Base-by-base conservation (phyloP, 2,888 invertebrate genomes). In the Cylindroiulus punctatus region DNA sequence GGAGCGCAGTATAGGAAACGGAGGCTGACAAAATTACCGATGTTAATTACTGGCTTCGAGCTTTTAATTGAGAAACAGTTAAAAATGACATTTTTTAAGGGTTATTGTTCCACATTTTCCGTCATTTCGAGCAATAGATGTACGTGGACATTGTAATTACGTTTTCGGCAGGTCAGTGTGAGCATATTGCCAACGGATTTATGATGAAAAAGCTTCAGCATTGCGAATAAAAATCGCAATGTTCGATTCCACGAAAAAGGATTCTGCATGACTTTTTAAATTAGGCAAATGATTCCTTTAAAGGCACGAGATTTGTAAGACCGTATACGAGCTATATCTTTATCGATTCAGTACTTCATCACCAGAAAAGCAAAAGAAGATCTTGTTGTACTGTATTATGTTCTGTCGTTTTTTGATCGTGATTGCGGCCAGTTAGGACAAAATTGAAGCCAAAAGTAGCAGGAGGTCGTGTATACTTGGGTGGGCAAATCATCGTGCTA, bases 51-150 rank as follows among this genome's bases (percentile, higher is more conserved):
- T 26, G 65, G 65, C 65, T 65, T 65, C 65, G 22, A 26, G 26
- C 26, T 10, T 65, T 65, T 26, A 12, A 65, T n/a, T 65, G 65
- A 65, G 65, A 65, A 65, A 65, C 65, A 65, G 65, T 65, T 57
- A 26, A 65, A 44, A 65, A 65, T 26, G 65, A 65, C 65, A 26
- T 65, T 26, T 65, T 12, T 44, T 65, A 65, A 65, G 65, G 65
- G 65, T 65, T 65, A 65, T 65, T 65, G 65, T 65, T 65, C 65
- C 26, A 65, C 65, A 65, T 65, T 65, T 42, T 26, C 44, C 8
- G 44, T 10, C 44, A 44, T 44, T 14, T 12, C 44, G 8, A 12
- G 44, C 44, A 44, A 14, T 10, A 5, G 10, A 8, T 8, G 40
- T 40, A n/a, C n/a, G n/a, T n/a, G 7, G 36, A 2, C 36, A 4